Conservation (phyloP, 2,888 invertebrate species). For the Oscheius onirici region DNA sequence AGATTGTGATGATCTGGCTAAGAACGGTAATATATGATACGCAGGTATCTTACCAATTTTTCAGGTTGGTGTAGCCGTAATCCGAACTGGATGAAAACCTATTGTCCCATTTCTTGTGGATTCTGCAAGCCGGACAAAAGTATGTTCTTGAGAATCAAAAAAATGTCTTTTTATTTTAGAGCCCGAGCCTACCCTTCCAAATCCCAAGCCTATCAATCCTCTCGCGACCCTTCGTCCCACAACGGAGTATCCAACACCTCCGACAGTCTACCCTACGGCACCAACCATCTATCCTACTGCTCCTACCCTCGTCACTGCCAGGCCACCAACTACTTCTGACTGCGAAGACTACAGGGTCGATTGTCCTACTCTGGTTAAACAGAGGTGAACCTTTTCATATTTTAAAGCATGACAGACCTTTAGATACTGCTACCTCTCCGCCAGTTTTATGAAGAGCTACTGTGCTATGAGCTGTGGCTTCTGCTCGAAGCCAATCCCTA, state of each 20-base stretch:
- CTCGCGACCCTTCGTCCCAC: conserved; percentile 1
- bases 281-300: conserved; percentile 30
- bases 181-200: not conserved
- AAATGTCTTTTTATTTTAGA: not conserved
- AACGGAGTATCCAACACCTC: conserved; percentile 8
- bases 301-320: conserved; percentile 12
- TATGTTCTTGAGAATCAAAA: too few species aligned
- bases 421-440: conserved; percentile 56
- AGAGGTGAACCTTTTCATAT: conserved; percentile 37
- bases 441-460: conserved; percentile 63
- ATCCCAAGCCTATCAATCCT: not conserved
- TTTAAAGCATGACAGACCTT: conserved; percentile 2
- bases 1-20: conserved; percentile 66
- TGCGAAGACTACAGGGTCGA: conserved; percentile 70
- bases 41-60: too few species aligned
- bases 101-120: conserved; percentile 65
- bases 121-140: conserved; percentile 48
- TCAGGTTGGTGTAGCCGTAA: conserved; percentile 69
- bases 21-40: conserved; percentile 62
- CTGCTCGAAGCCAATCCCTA: conserved; percentile 64
- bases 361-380: conserved; percentile 54
- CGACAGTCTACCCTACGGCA: conserved; percentile 26
- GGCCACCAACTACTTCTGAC: conserved; percentile 35
- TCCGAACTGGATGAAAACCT: conserved; percentile 66
- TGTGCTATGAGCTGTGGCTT: conserved; percentile 69